Percentiles rank a stretch among this genome's conserved stretches.
phyloP scores from a whole-genome alignment of 2,113 vertebrate species.

The Heterotilapia buettikoferi region DNA sequence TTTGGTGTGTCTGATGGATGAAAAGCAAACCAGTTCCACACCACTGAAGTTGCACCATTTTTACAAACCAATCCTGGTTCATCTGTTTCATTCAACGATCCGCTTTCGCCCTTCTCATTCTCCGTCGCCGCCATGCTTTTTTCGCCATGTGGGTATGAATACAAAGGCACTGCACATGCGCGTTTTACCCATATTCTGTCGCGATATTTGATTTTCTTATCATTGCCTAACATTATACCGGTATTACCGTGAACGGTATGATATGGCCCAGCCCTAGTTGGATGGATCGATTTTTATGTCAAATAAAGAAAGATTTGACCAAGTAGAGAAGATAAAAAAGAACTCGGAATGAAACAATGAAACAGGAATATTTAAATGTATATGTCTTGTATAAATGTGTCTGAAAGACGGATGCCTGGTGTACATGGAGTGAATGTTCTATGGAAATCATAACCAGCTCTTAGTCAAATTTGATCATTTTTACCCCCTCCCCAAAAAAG shows the following conservation, averaged over 20 bases:
- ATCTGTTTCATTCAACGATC: not conserved
- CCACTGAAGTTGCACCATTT: rapidly evolving
- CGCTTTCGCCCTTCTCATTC: rapidly evolving
- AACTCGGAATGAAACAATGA: rapidly evolving
- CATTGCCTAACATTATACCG: not conserved
- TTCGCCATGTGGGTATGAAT: rapidly evolving
- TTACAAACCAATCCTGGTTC: not conserved
- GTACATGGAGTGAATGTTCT: not conserved
- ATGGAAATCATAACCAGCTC: not conserved
- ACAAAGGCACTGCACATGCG: rapidly evolving
- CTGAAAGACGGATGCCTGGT: not conserved
- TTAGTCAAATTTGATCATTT: not conserved
- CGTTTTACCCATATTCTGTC: not conserved
- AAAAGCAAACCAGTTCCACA: not conserved
- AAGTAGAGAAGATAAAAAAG: not conserved
- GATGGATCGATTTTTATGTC: not conserved
- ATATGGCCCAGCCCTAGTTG: rapidly evolving
- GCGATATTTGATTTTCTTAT: not conserved
- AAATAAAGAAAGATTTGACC: not conserved
- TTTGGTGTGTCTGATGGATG: rapidly evolving
- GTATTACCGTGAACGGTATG: not conserved
- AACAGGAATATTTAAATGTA: not conserved
- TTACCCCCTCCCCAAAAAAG: not conserved
- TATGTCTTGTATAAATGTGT: not conserved
- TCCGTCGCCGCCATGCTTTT: not conserved